phyloP scores from a whole-genome alignment of 2,888 invertebrate genomes.

The Margaritifera margaritifera region DNA sequence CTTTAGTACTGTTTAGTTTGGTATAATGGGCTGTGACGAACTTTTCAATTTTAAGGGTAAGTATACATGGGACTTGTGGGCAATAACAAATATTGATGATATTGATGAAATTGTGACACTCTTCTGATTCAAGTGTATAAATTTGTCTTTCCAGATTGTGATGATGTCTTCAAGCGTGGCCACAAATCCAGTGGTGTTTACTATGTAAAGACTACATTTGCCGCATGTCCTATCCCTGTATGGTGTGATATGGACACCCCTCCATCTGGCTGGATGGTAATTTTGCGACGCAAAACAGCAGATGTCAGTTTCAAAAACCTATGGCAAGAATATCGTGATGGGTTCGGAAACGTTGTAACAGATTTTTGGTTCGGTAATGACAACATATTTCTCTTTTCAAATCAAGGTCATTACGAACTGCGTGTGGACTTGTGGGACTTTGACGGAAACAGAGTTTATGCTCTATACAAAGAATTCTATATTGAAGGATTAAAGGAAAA shows the following conservation, averaged over 20 bases:
- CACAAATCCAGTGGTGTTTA: constrained; percentile 65
- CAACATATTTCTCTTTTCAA: constrained; percentile 68
- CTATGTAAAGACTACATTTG: constrained; percentile 63
- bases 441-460: constrained; percentile 65
- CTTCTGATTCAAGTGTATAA: too few relatives aligned
- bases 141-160: constrained; percentile 61
- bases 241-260: constrained; percentile 79
- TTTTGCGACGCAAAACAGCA: constrained; percentile 62
- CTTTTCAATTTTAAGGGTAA: too few relatives aligned
- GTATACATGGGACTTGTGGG: too few relatives aligned
- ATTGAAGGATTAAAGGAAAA: constrained; percentile 68
- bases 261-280: constrained; percentile 73
- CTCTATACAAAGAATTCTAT: constrained; percentile 64
- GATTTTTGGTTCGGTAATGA: constrained; percentile 71
- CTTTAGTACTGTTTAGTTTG: too few relatives aligned
- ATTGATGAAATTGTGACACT: too few relatives aligned
- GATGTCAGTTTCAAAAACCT: constrained; percentile 54
- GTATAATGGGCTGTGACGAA: too few relatives aligned
- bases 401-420: constrained; percentile 66
- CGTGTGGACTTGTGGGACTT: constrained; percentile 70
- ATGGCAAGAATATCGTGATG: constrained; percentile 67
- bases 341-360: constrained; percentile 65
- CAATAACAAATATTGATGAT: too few relatives aligned
- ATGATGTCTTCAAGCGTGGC: constrained; percentile 56
- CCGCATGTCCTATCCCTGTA: constrained; percentile 74